A percentile compares a stretch with the other conserved stretches of the same genome.
These are phyloP conservation scores for Apamea monoglypha DNA, from an alignment of 2,888 invertebrate species.

Conservation along the genomic window DNA sequence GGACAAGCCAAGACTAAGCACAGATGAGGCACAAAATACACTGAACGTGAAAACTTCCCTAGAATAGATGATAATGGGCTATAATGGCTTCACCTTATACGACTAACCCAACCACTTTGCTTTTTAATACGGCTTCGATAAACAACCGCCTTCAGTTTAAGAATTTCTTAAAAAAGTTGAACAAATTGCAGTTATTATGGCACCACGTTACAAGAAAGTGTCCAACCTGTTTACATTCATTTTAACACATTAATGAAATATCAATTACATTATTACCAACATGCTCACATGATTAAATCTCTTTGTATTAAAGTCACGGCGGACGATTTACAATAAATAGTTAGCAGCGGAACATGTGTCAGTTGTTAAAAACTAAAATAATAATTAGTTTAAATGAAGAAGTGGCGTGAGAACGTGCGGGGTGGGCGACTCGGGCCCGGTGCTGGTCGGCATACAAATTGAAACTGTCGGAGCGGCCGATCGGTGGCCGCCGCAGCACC, in stretches of 20 bases:
- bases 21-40: constrained; percentile 60
- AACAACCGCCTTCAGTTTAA: constrained; percentile 18
- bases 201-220: constrained; percentile 39
- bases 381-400: constrained; percentile 86
- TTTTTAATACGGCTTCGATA: constrained; percentile 53
- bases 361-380: constrained; percentile 82
- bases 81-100: constrained; percentile 74
- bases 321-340: constrained; percentile 71
- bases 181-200: constrained; percentile 35
- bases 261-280: constrained; percentile 49
- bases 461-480: constrained; percentile 81
- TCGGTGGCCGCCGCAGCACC: constrained; percentile 69
- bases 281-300: constrained; percentile 63
- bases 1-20: constrained; percentile 51
- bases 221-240: constrained; percentile 29
- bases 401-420: constrained; percentile 86
- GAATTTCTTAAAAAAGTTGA: constrained; percentile 21
- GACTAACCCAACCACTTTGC: constrained; percentile 61
- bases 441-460: constrained; percentile 84
- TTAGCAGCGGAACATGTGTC: constrained; percentile 80
- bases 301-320: constrained; percentile 78
- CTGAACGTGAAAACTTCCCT: constrained; percentile 67
- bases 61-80: constrained; percentile 73
- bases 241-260: constrained; percentile 49
- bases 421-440: constrained; percentile 77